phyloP scores from a whole-genome alignment of 2,113 vertebrate species.

The Camelus dromedarius region DNA sequence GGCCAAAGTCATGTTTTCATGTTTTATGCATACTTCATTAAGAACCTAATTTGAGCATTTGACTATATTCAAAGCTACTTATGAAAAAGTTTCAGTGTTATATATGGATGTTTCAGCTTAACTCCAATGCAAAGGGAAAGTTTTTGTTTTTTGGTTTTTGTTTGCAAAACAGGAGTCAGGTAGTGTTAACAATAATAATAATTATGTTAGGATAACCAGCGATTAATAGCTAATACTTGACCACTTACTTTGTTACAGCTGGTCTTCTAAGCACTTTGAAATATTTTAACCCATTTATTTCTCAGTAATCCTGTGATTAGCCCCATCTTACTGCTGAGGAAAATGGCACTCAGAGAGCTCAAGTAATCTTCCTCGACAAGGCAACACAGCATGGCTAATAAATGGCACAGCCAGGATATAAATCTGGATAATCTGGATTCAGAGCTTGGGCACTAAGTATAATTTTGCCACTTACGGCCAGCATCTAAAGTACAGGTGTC shows the following conservation, averaged over 20 bases:
- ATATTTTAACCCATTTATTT: constrained; percentile 32
- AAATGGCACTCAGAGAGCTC: not conserved
- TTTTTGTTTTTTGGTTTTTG: not conserved
- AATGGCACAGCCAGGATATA: not conserved
- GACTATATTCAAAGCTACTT: constrained; percentile 1
- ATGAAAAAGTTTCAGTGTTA: not conserved
- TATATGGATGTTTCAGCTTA: not conserved
- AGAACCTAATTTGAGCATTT: not conserved
- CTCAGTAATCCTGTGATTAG: constrained; percentile 10
- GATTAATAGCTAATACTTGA: not conserved
- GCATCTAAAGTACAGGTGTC: not conserved
- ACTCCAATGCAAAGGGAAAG: not conserved
- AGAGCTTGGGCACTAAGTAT: not conserved
- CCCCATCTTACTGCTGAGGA: not conserved
- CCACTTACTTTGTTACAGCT: not conserved
- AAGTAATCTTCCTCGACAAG: not conserved
- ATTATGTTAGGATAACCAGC: not conserved
- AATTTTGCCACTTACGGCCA: not conserved
- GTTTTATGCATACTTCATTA: constrained; percentile 18
- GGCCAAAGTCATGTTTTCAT: constrained; percentile 33
- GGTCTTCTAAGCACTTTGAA: not conserved
- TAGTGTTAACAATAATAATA: not conserved
- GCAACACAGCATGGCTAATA: not conserved
- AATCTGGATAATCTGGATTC: constrained; percentile 13
- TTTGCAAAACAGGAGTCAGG: constrained; percentile 18